These are phyloP conservation scores for Alethe diademata DNA, from an alignment of 2,113 vertebrate genomes.

Conservation along the genomic window DNA sequence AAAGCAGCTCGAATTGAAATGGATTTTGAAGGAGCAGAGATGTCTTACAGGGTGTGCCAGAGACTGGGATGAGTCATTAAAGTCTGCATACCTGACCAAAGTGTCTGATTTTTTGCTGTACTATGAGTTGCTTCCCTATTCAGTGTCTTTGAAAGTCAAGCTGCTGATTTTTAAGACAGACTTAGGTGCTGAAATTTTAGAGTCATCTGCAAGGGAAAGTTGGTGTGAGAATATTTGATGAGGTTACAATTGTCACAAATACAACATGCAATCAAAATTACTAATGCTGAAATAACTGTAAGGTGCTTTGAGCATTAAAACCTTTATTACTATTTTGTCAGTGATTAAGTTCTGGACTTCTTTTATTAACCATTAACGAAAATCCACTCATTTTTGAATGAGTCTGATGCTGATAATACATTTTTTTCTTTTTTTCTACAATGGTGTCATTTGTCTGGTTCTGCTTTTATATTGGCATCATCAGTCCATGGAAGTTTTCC, in stretches of 20 bases:
- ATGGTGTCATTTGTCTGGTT: neutral
- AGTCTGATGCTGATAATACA: neutral
- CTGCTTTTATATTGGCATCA: neutral
- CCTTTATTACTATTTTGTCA: neutral
- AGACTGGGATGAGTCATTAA: neutral
- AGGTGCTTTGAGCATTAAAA: neutral
- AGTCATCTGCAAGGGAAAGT: neutral
- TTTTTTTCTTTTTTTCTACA: rapidly evolving
- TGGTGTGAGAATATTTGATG: neutral
- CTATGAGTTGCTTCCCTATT: neutral
- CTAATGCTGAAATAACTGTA: neutral
- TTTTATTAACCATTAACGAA: neutral
- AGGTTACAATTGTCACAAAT: neutral
- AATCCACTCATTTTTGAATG: neutral
- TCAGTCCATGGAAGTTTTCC: neutral
- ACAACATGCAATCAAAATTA: neutral
- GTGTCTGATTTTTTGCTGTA: neutral
- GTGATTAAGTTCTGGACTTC: neutral
- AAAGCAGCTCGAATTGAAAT: neutral
- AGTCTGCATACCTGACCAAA: neutral
- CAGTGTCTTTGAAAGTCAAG: neutral
- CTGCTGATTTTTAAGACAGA: neutral
- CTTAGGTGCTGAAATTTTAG: neutral
- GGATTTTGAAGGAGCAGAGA: neutral
- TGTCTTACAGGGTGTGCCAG: neutral